These are phyloP conservation scores for Zootermopsis nevadensis DNA, from an alignment of 2,888 invertebrate genomes.

Conservation along the genomic window DNA sequence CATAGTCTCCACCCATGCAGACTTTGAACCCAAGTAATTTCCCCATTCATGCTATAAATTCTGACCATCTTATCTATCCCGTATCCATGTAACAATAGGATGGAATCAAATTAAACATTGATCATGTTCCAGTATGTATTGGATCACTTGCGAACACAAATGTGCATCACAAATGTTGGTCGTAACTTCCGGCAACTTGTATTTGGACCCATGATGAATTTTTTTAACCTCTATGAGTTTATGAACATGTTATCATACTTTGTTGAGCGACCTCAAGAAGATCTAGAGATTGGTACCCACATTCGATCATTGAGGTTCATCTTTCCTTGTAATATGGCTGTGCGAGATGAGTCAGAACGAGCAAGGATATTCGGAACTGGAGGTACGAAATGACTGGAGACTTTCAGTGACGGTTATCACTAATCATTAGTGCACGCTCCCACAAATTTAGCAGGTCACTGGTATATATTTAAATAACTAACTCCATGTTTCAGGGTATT, in stretches of 20 bases:
- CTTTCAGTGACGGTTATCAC: too few relatives aligned
- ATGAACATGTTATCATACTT: constrained; percentile 85
- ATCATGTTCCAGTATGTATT: constrained; percentile 69
- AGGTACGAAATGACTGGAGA: constrained; percentile 60
- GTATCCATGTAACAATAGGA: too few relatives aligned
- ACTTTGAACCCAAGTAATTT: too few relatives aligned
- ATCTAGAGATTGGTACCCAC: constrained; percentile 67
- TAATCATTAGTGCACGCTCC: too few relatives aligned
- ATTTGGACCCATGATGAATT: constrained; percentile 80
- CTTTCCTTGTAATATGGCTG: constrained; percentile 80
- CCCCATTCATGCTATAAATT: too few relatives aligned
- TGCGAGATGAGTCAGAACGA: constrained; percentile 68
- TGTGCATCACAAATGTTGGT: constrained; percentile 77
- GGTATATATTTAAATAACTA: too few relatives aligned
- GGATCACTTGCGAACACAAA: constrained; percentile 78
- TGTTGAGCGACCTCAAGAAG: constrained; percentile 66
- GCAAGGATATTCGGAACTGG: constrained; percentile 82
- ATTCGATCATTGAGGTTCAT: constrained; percentile 74
- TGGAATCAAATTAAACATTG: too few relatives aligned
- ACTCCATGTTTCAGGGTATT: too few relatives aligned
- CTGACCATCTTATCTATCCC: too few relatives aligned
- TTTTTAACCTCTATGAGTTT: constrained; percentile 86
- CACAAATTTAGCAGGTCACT: too few relatives aligned
- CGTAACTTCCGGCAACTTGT: constrained; percentile 73
- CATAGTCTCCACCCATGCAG: too few relatives aligned